Percentiles rank a stretch among this genome's conserved stretches.
These are phyloP conservation scores for Copsychus sechellarum DNA, from an alignment of 2,113 vertebrate species.

Conservation along the genomic window DNA sequence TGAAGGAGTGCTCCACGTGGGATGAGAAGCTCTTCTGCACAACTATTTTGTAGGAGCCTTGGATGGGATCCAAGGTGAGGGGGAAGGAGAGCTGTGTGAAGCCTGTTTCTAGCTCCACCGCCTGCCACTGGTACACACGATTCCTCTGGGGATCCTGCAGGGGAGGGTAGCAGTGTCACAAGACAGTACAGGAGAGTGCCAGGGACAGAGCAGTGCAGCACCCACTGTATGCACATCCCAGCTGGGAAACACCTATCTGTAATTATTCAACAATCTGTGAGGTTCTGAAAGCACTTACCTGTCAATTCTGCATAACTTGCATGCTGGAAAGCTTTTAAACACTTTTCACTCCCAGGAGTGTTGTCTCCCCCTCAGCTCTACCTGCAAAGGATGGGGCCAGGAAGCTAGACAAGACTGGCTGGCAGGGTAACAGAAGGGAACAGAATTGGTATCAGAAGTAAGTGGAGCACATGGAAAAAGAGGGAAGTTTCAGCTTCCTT, in stretches of 20 bases:
- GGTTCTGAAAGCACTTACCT: background rate
- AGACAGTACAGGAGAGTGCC: background rate
- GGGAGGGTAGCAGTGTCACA: background rate
- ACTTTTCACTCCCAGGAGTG: rapidly evolving
- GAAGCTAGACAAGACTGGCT: background rate
- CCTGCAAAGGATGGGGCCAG: background rate
- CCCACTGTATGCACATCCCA: background rate
- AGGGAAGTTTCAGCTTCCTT: background rate
- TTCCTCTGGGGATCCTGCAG: slow-evolving; percentile 75
- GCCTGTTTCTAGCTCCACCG: slow-evolving; percentile 52
- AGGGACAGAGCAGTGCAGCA: background rate
- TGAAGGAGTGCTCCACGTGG: slow-evolving; percentile 43
- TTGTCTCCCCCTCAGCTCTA: background rate
- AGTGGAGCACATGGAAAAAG: background rate
- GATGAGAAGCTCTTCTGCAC: slow-evolving; percentile 24
- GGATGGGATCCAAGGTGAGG: slow-evolving; percentile 69
- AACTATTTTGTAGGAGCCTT: slow-evolving; percentile 70
- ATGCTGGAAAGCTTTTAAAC: background rate
- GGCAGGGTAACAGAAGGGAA: background rate
- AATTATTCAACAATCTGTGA: background rate
- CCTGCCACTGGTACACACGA: slow-evolving; percentile 72
- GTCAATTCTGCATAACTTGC: background rate
- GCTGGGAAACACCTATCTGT: background rate
- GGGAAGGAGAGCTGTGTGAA: slow-evolving; percentile 67
- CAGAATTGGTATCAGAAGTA: background rate